These are phyloP conservation scores for Bimastos eiseni DNA, from an alignment of 2,888 invertebrate genomes.

Conservation along the genomic window DNA sequence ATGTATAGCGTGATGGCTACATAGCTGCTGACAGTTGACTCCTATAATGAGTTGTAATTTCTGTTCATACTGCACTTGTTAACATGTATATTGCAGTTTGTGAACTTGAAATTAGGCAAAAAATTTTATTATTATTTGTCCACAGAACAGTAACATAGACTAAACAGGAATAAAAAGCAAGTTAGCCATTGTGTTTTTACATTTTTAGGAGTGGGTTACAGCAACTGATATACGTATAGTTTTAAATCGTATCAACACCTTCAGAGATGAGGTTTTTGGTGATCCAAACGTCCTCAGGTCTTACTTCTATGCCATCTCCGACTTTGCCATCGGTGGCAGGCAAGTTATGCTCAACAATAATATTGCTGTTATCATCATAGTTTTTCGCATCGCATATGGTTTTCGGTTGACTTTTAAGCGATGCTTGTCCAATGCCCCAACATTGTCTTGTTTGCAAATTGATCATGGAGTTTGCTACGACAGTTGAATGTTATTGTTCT, in stretches of 20 bases:
- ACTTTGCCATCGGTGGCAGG: constrained; percentile 71
- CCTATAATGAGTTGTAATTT: too few species aligned
- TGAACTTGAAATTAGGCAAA: too few species aligned
- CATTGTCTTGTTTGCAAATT: not conserved
- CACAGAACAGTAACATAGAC: not conserved
- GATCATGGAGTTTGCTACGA: not conserved
- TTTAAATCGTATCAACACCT: constrained; percentile 90
- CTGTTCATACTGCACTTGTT: too few species aligned
- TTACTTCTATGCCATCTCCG: constrained; percentile 88
- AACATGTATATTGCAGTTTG: too few species aligned
- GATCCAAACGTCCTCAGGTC: constrained; percentile 87
- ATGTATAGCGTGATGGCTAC: too few species aligned
- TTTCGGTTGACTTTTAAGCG: not conserved
- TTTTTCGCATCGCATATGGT: not conserved
- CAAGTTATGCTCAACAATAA: not conserved
- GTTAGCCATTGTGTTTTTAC: constrained; percentile 20
- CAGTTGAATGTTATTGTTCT: not conserved
- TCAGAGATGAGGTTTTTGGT: constrained; percentile 94
- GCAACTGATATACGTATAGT: constrained; percentile 90
- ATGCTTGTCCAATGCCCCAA: too few species aligned
- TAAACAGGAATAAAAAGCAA: not conserved
- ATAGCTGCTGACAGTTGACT: too few species aligned
- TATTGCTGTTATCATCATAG: not conserved
- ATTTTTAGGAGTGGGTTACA: constrained; percentile 84
- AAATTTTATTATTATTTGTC: not conserved